Evolutionary conservation across 1,140 invertebrate species (phyloP).

Genomic region (Achatina immaculata): DNA sequence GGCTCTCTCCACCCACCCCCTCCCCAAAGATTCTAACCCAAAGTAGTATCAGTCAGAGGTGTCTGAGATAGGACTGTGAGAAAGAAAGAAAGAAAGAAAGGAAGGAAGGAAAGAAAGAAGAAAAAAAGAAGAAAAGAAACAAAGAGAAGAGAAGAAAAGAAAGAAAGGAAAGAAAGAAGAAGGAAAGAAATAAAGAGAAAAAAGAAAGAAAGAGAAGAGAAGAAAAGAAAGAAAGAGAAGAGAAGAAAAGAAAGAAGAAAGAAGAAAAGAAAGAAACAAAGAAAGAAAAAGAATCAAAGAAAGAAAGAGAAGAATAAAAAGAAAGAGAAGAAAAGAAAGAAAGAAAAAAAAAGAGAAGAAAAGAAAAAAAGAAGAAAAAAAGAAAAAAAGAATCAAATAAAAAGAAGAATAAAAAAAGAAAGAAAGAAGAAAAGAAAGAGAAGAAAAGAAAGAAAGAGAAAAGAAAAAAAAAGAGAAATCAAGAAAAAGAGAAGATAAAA

Average conservation of each 20-base stretch:
- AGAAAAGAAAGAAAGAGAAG: neutral
- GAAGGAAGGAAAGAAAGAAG: neutral
- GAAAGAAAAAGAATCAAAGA: neutral
- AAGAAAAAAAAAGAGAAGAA: neutral
- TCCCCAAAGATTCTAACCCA: no score
- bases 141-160: no score
- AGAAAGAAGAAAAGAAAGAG: neutral
- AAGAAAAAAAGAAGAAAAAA: neutral
- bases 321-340: neutral
- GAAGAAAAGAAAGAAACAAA: neutral
- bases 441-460: neutral
- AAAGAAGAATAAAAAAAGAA: no score
- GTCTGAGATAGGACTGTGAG: no score
- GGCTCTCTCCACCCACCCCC: no score
- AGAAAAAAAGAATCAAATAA: no score
- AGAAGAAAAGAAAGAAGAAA: neutral
- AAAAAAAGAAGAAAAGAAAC: neutral
- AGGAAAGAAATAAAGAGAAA: neutral
- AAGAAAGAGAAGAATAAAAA: neutral
- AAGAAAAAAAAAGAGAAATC: neutral
- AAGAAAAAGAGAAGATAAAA: neutral
- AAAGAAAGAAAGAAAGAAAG: neutral
- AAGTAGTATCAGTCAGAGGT: no score
- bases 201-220: neutral
- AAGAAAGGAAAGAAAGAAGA: no score